Base-by-base conservation (phyloP, 2,797 vertebrate genomes). In the Scomberomorus guttatus region DNA sequence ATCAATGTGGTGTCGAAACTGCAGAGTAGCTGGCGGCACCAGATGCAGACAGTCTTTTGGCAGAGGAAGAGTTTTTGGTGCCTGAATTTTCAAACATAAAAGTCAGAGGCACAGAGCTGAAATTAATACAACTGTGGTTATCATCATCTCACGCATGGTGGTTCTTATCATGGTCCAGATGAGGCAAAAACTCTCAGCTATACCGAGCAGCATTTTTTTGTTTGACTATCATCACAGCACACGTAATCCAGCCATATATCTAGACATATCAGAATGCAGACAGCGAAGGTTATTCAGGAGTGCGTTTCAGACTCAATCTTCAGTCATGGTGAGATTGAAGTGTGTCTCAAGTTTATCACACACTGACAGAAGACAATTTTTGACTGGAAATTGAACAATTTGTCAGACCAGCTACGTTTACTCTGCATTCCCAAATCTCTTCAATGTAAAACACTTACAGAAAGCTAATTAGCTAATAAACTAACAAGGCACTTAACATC, bases 1-100 rank as follows among this genome's bases (percentile, higher is more conserved):
- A 92, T 89, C 77, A 84, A 72, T 82, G 83, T 6, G 50, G 77
- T 75, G 85, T 79, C 51, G 15, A 74, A 84, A 75, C 77, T 66
- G 73, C 76, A 63, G 72, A 90, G 79, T 82, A 39, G 86, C 85
- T 84, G 82, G 72, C 72, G n/a, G 87, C 80, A 72, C 50, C 86
- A 81, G 79, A 89, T 88, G 83, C 80, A 82, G 87, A 83, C 80
- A 82, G 70, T 84, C 57, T 83, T 85, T 82, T 87, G 73, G 84
- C 82, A 83, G 65, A 68, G 59, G 74, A 48, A 65, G 62, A 71
- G 24, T 55, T 83, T 81, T 76, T 63, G 59, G 56, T 60, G 77
- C 46, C 72, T 72, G 70, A 73, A 73, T 89, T 76, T 81, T 7
- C 51, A 69, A 76, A 81, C 69, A 73, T 79, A 61, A 85, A 84